Conservation (phyloP, 2,888 invertebrate genomes). For the Willowsia nigromaculata region DNA sequence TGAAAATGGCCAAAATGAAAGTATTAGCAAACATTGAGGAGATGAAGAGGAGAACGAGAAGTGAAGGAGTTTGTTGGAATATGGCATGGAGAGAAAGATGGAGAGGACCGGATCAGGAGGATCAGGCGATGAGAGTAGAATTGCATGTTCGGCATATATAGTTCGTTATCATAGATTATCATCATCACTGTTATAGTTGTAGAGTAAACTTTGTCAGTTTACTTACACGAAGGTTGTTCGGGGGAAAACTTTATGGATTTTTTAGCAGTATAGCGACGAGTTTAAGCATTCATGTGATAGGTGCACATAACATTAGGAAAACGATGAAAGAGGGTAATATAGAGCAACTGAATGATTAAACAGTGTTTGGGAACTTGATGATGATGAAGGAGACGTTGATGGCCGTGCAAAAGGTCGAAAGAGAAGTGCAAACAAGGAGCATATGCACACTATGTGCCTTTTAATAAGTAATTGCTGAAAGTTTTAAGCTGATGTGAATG, state of each 20-base stretch:
- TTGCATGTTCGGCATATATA: neutral
- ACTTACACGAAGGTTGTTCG: neutral
- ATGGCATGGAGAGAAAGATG: neutral
- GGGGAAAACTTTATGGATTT: conserved; percentile 10
- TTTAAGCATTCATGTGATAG: no score
- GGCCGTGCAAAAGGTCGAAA: neutral
- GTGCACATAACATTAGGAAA: neutral
- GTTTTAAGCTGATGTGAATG: conserved; percentile 42
- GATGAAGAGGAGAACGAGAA: no score
- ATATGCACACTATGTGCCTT: neutral
- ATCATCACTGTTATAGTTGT: neutral
- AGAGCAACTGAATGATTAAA: conserved; percentile 50
- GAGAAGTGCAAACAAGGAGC: conserved; percentile 51
- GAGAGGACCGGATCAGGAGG: neutral
- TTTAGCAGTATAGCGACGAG: neutral
- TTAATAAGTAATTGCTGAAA: conserved; percentile 55
- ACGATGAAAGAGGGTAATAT: neutral
- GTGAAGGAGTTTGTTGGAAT: neutral
- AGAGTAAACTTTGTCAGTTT: conserved; percentile 30
- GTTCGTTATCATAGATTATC: conserved; percentile 4
- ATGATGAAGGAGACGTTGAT: conserved; percentile 1
- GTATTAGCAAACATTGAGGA: conserved; percentile 46
- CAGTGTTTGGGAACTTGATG: conserved; percentile 14
- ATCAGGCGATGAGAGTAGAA: conserved; percentile 1
- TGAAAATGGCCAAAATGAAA: conserved; percentile 51